Conservation (phyloP, 2,888 invertebrate species). For the Volucella inanis region DNA sequence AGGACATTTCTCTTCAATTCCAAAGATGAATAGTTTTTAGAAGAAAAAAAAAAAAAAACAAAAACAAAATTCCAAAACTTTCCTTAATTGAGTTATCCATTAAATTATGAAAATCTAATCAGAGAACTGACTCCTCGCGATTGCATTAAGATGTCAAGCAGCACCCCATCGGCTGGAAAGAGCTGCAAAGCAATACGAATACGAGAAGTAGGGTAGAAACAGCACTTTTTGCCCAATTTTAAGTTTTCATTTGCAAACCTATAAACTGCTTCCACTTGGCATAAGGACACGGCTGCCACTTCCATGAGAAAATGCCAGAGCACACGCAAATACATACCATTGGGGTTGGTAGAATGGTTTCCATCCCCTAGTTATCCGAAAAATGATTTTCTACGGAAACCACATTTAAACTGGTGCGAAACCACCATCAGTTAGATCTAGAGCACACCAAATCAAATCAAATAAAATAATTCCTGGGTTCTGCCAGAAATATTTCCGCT, state of each 20-base stretch:
- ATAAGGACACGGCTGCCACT: neutral
- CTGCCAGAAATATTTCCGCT: conserved; percentile 64
- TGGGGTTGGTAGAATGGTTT: neutral
- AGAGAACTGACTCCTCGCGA: conserved; percentile 23
- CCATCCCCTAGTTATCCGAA: conserved; percentile 59
- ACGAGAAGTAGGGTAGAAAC: no score
- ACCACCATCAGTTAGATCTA: neutral
- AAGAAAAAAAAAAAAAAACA: neutral
- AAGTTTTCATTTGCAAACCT: conserved; percentile 65
- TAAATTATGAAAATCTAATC: conserved; percentile 66
- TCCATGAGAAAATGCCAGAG: neutral
- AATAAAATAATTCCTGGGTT: conserved; percentile 64
- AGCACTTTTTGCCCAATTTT: conserved; percentile 67
- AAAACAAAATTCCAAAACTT: conserved; percentile 41
- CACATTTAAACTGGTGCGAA: conserved; percentile 54
- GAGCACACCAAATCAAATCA: conserved; percentile 65
- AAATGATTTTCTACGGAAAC: conserved; percentile 67
- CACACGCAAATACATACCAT: neutral
- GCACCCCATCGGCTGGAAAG: neutral
- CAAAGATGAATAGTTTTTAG: conserved; percentile 12
- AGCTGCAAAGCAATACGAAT: neutral
- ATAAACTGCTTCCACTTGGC: conserved; percentile 37
- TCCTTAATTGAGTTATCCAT: conserved; percentile 62
- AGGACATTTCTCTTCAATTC: neutral
- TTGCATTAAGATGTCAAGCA: conserved; percentile 67